Percentiles rank a stretch among this genome's conserved stretches.
These are phyloP conservation scores for Pagrus major DNA, from an alignment of 2,113 vertebrate species.

Conservation along the genomic window DNA sequence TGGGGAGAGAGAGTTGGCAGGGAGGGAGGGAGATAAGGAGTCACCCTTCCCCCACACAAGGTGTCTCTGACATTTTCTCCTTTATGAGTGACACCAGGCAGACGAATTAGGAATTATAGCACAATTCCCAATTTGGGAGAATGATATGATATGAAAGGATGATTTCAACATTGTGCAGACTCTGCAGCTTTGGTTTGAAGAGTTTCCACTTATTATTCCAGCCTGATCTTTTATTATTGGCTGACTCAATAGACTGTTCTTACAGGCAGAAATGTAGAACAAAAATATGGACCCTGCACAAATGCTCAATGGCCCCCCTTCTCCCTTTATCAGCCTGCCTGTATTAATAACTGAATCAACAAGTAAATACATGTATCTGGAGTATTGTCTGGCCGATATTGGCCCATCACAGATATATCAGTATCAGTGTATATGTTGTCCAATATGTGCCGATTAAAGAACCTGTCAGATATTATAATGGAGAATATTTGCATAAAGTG, in stretches of 20 bases:
- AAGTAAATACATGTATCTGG: neutral
- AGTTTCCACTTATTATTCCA: neutral
- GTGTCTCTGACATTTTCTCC: slow-evolving; percentile 49
- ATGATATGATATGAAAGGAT: neutral
- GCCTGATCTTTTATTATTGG: neutral
- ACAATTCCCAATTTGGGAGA: neutral
- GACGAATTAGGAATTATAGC: neutral
- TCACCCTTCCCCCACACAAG: slow-evolving; percentile 58
- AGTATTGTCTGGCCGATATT: no score
- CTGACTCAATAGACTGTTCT: neutral
- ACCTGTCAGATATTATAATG: no score
- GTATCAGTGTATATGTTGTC: no score
- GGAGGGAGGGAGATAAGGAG: neutral
- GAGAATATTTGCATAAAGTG: no score
- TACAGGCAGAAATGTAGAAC: neutral
- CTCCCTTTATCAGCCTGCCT: neutral
- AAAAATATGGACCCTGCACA: neutral
- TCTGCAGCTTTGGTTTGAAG: neutral
- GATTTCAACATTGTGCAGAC: neutral
- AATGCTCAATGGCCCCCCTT: neutral
- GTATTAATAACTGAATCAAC: neutral
- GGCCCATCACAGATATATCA: no score
- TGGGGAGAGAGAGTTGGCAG: neutral
- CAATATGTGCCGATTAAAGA: no score
- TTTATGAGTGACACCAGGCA: slow-evolving; percentile 1